These are phyloP conservation scores for Meandrusa payeni DNA, from an alignment of 2,888 invertebrate species.

Conservation along the genomic window DNA sequence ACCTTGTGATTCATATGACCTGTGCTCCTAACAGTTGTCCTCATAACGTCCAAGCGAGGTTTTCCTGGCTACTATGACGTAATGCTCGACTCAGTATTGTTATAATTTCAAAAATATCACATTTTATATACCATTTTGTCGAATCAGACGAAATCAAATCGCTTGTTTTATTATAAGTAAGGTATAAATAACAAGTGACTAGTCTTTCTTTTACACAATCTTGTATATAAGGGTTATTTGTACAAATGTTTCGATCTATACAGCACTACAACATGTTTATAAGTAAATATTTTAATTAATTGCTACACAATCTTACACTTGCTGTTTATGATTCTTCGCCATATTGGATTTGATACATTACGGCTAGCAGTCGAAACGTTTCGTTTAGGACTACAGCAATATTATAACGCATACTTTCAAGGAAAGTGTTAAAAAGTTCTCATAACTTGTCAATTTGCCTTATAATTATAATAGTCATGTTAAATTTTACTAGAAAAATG, in stretches of 20 bases:
- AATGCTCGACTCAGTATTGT: slow-evolving; percentile 28
- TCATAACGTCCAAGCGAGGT: slow-evolving; percentile 29
- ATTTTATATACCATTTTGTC: slow-evolving; percentile 32
- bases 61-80: slow-evolving; percentile 31
- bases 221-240: not conserved
- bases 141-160: slow-evolving; percentile 22
- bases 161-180: not conserved
- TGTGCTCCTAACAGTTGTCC: slow-evolving; percentile 27
- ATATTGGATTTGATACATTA: slow-evolving; percentile 28
- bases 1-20: slow-evolving; percentile 46
- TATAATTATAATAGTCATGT: too few species aligned
- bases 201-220: slow-evolving; percentile 1
- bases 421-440: too few species aligned
- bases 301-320: slow-evolving; percentile 2
- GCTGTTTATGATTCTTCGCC: slow-evolving; percentile 27
- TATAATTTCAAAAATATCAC: too few species aligned
- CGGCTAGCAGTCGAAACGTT: not conserved
- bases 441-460: too few species aligned
- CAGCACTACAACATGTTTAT: not conserved
- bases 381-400: too few species aligned
- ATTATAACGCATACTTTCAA: too few species aligned
- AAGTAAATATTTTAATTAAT: slow-evolving; percentile 15
- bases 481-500: too few species aligned
- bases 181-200: not conserved
- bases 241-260: slow-evolving; percentile 1